Conservation (phyloP, 2,888 invertebrate species). For the Falcaria lacertinaria region DNA sequence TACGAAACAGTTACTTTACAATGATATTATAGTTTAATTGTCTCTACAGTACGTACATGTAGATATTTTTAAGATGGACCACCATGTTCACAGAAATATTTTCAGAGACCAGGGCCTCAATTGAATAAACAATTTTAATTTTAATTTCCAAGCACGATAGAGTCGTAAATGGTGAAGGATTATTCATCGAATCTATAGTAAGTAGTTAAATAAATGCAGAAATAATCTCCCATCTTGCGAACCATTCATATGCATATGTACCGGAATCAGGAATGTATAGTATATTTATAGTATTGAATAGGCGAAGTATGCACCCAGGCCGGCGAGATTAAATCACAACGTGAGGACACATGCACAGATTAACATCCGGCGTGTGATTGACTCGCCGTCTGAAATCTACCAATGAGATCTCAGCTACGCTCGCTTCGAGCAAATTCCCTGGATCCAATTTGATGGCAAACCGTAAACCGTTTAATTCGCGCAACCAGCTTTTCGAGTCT, state of each 20-base stretch:
- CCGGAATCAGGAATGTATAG: slow-evolving; percentile 26
- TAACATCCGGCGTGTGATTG: slow-evolving; percentile 40
- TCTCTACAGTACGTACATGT: no score
- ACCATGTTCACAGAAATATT: no score
- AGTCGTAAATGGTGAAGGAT: no score
- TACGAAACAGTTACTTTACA: no score
- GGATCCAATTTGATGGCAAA: neutral
- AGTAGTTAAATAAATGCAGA: neutral
- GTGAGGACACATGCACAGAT: slow-evolving; percentile 34
- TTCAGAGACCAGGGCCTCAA: no score
- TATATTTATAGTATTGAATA: no score
- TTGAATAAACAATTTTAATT: no score
- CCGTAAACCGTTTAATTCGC: neutral
- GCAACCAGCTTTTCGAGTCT: neutral
- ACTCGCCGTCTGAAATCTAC: slow-evolving; percentile 18
- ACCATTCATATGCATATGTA: slow-evolving; percentile 10
- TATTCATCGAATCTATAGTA: no score
- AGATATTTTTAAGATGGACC: no score
- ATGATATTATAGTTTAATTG: no score
- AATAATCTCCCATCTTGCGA: neutral
- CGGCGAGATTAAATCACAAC: slow-evolving; percentile 34
- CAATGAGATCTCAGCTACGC: neutral
- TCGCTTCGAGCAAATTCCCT: neutral
- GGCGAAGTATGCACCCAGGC: slow-evolving; percentile 17
- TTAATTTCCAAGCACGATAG: no score